Percentiles rank a stretch among this genome's conserved stretches.
Evolutionary conservation across 2,797 vertebrate species (phyloP).

Genomic region (Danio jaintianensis): DNA sequence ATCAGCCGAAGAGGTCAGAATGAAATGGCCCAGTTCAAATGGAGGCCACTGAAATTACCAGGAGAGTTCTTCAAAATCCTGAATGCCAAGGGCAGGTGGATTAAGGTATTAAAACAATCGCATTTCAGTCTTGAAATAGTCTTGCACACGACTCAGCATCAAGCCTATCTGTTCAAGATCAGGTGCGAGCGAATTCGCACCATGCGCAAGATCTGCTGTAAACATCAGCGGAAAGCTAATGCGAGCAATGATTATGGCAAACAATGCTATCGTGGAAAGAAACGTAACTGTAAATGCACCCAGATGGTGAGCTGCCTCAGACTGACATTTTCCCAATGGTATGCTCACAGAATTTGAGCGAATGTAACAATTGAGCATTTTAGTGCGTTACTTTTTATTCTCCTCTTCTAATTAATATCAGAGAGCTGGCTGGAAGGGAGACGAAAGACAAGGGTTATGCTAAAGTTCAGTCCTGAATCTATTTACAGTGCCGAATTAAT

Average conservation of each 20-base stretch:
- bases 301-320: constrained; percentile 51
- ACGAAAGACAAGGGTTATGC: constrained; percentile 71
- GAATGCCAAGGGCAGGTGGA: constrained; percentile 86
- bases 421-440: constrained; percentile 63
- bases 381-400: constrained; percentile 54
- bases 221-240: constrained; percentile 64
- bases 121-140: constrained; percentile 88
- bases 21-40: constrained; percentile 55
- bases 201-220: constrained; percentile 60
- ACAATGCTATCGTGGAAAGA: constrained; percentile 72
- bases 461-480: constrained; percentile 73
- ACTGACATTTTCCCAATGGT: constrained; percentile 41
- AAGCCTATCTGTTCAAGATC: constrained; percentile 79
- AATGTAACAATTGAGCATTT: constrained; percentile 56
- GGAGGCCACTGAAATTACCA: constrained; percentile 82
- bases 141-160: constrained; percentile 80
- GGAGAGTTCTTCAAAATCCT: constrained; percentile 81
- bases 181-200: constrained; percentile 78
- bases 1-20: constrained; percentile 41
- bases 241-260: constrained; percentile 78
- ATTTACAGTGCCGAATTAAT: constrained; percentile 74
- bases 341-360: constrained; percentile 55
- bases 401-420: constrained; percentile 70
- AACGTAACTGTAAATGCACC: constrained; percentile 64
- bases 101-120: constrained; percentile 90